phyloP scores from a whole-genome alignment of 1,140 invertebrate genomes.

The Manduca sexta region DNA sequence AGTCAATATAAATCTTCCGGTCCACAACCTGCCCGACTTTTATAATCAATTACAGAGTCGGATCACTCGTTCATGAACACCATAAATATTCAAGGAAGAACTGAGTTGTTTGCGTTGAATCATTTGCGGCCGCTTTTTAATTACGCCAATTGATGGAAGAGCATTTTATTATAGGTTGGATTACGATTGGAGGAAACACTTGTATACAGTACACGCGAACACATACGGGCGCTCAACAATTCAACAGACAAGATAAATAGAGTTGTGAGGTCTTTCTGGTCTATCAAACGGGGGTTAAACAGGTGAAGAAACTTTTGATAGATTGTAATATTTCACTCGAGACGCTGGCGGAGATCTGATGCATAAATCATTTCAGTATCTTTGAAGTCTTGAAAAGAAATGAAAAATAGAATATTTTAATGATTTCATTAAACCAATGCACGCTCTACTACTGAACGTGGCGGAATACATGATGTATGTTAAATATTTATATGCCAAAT shows the following conservation, averaged over 20 bases:
- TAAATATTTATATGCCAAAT: too few species aligned
- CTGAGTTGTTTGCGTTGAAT: constrained; percentile 30
- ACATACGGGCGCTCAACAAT: background rate
- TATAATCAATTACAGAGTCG: constrained; percentile 52
- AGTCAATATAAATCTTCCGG: constrained; percentile 43
- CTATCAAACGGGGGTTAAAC: background rate
- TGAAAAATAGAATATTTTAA: background rate
- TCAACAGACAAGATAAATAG: constrained; percentile 1
- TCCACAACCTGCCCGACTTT: constrained; percentile 45
- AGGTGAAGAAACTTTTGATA: background rate
- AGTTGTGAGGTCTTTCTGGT: background rate
- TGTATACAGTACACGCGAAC: too few species aligned
- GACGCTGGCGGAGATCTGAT: background rate
- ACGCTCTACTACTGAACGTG: too few species aligned
- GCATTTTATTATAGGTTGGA: constrained; percentile 21
- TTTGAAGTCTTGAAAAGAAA: background rate
- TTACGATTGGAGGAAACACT: constrained; percentile 23
- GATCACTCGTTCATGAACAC: constrained; percentile 32
- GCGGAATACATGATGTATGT: too few species aligned
- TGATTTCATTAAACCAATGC: too few species aligned
- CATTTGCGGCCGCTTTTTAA: constrained; percentile 35
- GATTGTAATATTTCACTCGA: background rate
- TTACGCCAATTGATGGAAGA: constrained; percentile 31
- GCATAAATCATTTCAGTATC: background rate
- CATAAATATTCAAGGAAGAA: constrained; percentile 41